A percentile compares a stretch with the other conserved stretches of the same genome.
These are phyloP conservation scores for Anolis sagrei DNA, from an alignment of 2,113 vertebrate species.

Conservation along the genomic window DNA sequence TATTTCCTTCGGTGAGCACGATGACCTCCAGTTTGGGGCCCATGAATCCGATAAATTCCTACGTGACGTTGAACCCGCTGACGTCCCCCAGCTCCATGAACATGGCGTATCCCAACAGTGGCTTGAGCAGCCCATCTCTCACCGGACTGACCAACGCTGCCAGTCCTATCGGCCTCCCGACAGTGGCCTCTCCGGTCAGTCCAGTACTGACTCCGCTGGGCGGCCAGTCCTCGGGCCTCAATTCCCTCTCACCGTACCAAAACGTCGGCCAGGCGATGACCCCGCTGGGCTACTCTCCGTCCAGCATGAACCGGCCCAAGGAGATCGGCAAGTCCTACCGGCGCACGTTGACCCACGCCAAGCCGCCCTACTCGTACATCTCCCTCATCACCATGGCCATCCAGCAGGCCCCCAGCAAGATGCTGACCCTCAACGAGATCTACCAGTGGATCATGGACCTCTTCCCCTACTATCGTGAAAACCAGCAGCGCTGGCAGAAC, in stretches of 20 bases:
- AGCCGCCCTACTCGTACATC: constrained; percentile 92
- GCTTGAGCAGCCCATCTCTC: constrained; percentile 74
- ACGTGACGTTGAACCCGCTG: constrained; percentile 88
- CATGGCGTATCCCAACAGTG: constrained; percentile 78
- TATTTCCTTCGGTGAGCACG: constrained; percentile 83
- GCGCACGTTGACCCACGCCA: constrained; percentile 88
- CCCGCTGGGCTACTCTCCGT: constrained; percentile 72
- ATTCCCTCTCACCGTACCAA: constrained; percentile 81
- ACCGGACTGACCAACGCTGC: constrained; percentile 74
- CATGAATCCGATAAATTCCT: constrained; percentile 88
- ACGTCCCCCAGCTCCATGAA: constrained; percentile 80
- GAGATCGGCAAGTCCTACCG: constrained; percentile 86
- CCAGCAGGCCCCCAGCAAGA: constrained; percentile 90
- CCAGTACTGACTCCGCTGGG: constrained; percentile 78
- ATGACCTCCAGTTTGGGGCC: constrained; percentile 82
- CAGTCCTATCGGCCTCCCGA: constrained; percentile 76
- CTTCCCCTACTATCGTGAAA: constrained; percentile 91
- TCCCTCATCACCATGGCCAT: constrained; percentile 95
- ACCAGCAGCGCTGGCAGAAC: constrained; percentile 95
- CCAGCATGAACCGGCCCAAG: constrained; percentile 78
- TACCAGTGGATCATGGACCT: constrained; percentile 98
- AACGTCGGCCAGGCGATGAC: constrained; percentile 81
- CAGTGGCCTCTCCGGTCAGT: constrained; percentile 79
- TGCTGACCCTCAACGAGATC: constrained; percentile 92
- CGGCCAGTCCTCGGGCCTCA: constrained; percentile 73